These are phyloP conservation scores for Xenentodon cancila DNA, from an alignment of 2,797 vertebrate species.

Conservation along the genomic window DNA sequence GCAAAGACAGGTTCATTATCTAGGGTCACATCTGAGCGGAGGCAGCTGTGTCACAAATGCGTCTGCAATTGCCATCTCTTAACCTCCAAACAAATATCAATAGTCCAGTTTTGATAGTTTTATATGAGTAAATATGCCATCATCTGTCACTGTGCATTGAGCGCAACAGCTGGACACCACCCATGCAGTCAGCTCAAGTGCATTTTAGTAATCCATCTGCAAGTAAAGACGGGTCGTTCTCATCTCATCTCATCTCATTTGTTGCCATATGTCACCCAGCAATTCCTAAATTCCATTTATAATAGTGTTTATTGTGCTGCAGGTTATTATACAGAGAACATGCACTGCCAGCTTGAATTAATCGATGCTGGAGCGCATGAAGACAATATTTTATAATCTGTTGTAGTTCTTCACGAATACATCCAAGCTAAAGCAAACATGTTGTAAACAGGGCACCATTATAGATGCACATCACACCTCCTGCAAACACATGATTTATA, in stretches of 20 bases:
- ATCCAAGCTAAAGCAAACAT: constrained; percentile 41
- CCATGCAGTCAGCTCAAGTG: not conserved
- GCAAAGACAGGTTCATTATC: constrained; percentile 46
- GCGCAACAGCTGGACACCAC: constrained; percentile 21
- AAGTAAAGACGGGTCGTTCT: constrained; percentile 47
- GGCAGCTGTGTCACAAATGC: constrained; percentile 1
- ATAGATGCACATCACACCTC: constrained; percentile 63
- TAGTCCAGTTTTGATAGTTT: not conserved
- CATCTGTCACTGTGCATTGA: constrained; percentile 11
- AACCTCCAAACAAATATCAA: not conserved
- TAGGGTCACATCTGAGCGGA: constrained; percentile 8
- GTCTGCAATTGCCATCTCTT: constrained; percentile 4
- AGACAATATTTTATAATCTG: constrained; percentile 54
- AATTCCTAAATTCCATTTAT: constrained; percentile 68
- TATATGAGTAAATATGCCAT: not conserved
- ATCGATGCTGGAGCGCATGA: constrained; percentile 46
- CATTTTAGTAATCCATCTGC: constrained; percentile 16
- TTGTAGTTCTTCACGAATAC: constrained; percentile 28
- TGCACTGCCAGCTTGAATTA: constrained; percentile 54
- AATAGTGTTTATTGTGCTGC: constrained; percentile 55
- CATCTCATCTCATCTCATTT: constrained; percentile 49
- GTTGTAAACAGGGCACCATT: constrained; percentile 61
- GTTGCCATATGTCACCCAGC: constrained; percentile 44
- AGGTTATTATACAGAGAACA: constrained; percentile 36
- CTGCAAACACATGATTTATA: constrained; percentile 68